phyloP scores from a whole-genome alignment of 2,888 invertebrate species.

The Pyrochroa serraticornis region DNA sequence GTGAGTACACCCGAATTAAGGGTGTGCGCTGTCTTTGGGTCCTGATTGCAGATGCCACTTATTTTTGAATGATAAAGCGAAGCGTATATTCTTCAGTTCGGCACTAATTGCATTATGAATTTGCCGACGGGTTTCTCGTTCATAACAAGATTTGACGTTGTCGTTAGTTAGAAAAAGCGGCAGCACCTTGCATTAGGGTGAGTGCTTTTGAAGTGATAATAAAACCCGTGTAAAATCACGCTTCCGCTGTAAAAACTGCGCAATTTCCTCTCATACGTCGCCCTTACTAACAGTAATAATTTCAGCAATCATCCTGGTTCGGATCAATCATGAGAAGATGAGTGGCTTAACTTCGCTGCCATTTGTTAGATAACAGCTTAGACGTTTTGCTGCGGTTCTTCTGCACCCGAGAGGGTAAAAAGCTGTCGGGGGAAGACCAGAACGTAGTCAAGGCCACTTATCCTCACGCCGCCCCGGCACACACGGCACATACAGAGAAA shows the following conservation, averaged over 20 bases:
- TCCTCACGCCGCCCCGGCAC: conserved; percentile 3
- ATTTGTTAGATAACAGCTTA: conserved; percentile 21
- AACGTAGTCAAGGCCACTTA: conserved; percentile 21
- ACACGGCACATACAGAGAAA: conserved; percentile 14
- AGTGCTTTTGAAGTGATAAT: conserved; percentile 18
- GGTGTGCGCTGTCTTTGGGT: no score
- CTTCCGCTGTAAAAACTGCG: conserved; percentile 3
- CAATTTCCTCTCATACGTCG: neutral
- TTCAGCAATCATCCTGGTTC: conserved; percentile 5
- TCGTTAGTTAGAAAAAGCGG: no score
- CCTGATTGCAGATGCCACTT: no score
- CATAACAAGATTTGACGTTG: no score
- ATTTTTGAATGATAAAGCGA: no score
- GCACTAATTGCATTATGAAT: no score
- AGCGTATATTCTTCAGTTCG: no score
- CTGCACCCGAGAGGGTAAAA: conserved; percentile 14
- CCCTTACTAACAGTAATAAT: neutral
- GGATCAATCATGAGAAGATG: conserved; percentile 18
- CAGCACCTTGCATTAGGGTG: conserved; percentile 11
- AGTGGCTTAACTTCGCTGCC: conserved; percentile 5
- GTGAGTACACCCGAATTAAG: no score
- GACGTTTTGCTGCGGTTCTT: conserved; percentile 1
- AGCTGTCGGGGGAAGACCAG: conserved; percentile 11
- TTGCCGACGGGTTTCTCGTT: no score
- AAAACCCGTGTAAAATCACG: conserved; percentile 18